A percentile compares a stretch with the other conserved stretches of the same genome.
Evolutionary conservation across 2,113 vertebrate genomes (phyloP).

Genomic region (Okapia johnstoni): DNA sequence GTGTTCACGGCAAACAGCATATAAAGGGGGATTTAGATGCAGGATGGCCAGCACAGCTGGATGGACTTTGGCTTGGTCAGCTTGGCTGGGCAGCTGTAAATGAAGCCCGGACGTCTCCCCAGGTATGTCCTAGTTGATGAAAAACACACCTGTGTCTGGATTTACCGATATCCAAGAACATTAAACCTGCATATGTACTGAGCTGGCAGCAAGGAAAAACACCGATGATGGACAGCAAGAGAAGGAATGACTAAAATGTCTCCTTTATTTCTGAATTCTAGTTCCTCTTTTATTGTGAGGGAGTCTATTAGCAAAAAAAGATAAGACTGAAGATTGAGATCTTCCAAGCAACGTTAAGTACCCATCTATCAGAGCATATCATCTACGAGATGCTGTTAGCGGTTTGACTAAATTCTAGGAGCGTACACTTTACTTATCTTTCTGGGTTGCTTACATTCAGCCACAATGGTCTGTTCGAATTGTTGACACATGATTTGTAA

Average conservation of each 20-base stretch:
- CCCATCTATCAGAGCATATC: slow-evolving; percentile 1
- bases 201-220: not conserved
- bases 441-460: slow-evolving; percentile 41
- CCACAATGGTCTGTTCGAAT: slow-evolving; percentile 12
- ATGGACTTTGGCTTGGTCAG: not conserved
- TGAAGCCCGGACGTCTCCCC: not conserved
- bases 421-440: slow-evolving; percentile 37
- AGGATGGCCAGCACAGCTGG: not conserved
- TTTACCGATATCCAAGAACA: not conserved
- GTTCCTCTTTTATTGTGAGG: slow-evolving; percentile 17
- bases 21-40: not conserved
- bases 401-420: not conserved
- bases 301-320: slow-evolving; percentile 52
- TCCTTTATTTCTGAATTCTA: slow-evolving; percentile 28
- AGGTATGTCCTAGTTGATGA: not conserved
- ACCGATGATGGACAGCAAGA: not conserved
- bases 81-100: not conserved
- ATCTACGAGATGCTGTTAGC: not conserved
- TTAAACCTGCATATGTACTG: not conserved
- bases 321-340: slow-evolving; percentile 38
- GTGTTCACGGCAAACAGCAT: not conserved
- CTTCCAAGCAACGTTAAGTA: slow-evolving; percentile 27
- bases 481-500: slow-evolving; percentile 59
- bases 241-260: not conserved
- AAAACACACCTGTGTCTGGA: slow-evolving; percentile 41